Evolutionary conservation across 1,140 invertebrate species (phyloP), one percentile per base, ranked within the genome.

Genomic region (Eueides isabella): DNA sequence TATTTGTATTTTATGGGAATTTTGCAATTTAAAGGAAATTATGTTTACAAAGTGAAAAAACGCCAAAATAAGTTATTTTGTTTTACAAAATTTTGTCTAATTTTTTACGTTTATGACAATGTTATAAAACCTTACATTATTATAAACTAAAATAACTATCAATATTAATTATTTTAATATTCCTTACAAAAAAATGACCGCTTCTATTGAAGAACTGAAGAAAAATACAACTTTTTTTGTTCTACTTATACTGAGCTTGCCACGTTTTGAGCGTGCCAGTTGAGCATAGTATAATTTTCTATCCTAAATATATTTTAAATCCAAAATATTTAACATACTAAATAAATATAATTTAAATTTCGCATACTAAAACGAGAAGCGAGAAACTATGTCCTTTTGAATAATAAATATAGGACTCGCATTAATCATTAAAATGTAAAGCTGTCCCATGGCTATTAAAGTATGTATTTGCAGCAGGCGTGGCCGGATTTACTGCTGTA

Each of bases 401-500:
- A 66, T 69, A 69, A 61, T 35, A 41, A 72, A 76, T 72, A 68
- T 31, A 72, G 67, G 48, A 33, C 31, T 55, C 63, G 19, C 61
- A 72, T 68, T 68, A 66, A 70, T 64, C 61, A 76, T 78, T 74
- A 75, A 70, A 30, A 67, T 71, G 64, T 55, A 29, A 70, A 78
- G 65, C 71, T 41, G 67, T 63, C 67, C 66, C 65, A 74, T 48
- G 61, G 33, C 68, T 76, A 65, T 79, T 73, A 78, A 74, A 75
- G 30, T 67, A 41, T 71, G 62, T 79, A 80, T 67, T 80, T 74
- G 55, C 77, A 80, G 69, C 67, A 23, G 26, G 61, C 30, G 38
- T 65, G 63, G 23, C 62, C 26, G 41, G 63, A 14, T 70, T 71
- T 67, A 71, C 63, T 67, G 66, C 76, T 73, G 73, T 73, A 63